Evolutionary conservation across 2,797 vertebrate species (phyloP), one percentile per base, ranked within the genome.

Genomic region (Silurus aristotelis): DNA sequence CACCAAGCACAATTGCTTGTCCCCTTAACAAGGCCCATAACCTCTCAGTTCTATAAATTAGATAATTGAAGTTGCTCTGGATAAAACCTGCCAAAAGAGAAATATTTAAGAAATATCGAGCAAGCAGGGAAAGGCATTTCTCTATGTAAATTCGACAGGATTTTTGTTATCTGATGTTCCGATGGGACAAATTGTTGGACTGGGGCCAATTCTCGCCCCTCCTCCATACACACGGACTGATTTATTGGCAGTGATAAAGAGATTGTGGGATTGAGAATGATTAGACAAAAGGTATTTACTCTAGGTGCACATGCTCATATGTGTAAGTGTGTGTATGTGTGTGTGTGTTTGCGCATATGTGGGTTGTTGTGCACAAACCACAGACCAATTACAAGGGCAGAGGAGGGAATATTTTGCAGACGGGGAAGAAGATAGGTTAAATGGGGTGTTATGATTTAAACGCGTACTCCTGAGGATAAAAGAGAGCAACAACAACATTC

Each of bases 71-170:
- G 31, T 31, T 31, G 31, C 31, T 31, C 31, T 31, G 31, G 31
- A 31, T 31, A 31, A 31, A 31, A 31, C 3, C 31, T 31, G 31
- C 31, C 31, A 31, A 31, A 31, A 31, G 3, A 31, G 31, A n/a
- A 72, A 72, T 22, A 13, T 48, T 22, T 73, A n/a, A 25, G 48
- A 8, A 17, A 75, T 48, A 31, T 31, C 31, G 31, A 31, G 31
- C 31, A 31, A 31, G 31, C 31, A 31, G 31, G 31, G 10, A 10
- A 13, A 9, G n/a, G 46, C 20, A 46, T 90, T 92, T 94, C 93
- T 94, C 90, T 92, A 90, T 92, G 91, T 92, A 93, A 94, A 93
- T 94, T 90, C 91, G n/a, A 89, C 92, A 93, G 93, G 93, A 95
- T 94, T 93, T 13, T 48, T 48, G 20, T 80, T 46, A 12, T 43